Evolutionary conservation across 2,113 vertebrate genomes (phyloP), one percentile per base, ranked within the genome.

Genomic region (Marmota flaviventris): DNA sequence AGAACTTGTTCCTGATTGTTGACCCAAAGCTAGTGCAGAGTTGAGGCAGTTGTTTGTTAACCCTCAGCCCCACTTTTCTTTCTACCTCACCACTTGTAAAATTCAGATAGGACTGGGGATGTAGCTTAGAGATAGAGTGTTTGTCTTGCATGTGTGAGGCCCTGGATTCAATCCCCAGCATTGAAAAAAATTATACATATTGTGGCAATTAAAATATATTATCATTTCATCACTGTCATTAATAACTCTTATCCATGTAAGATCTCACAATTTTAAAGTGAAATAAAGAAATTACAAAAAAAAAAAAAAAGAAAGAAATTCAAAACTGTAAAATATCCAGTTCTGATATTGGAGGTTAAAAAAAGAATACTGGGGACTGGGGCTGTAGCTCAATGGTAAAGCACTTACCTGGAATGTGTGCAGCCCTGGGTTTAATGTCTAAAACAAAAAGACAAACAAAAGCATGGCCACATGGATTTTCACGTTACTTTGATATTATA

Each of bases 241-340:
- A 73, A 76, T 24, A 92, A 17, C 14, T 5, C 20, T 77, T 79
- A 27, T 91, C 22, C 86, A 78, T 91, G 24, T 81, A 78, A 91
- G 67, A 89, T 24, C 37, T 91, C 56, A 93, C 10, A 78, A 53
- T 89, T 96, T 95, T 37, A 87, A 95, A 91, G 65, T 70, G 45
- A 93, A 93, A 87, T 75, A 48, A 91, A 70, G 9, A 51, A 51
- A 12, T 51, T 13, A 51, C 2, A 51, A 51, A 51, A 51, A 51
- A 48, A 51, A 51, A 48, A 48, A 51, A 51, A 51, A 12, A 12
- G 12, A 51, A 13, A 51, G 48, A 93, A 94, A 45, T 70, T 8
- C 27, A 61, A 93, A 83, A 14, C 69, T 84, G 82, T 87, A 96
- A 78, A 88, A 77, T 45, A 91, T 48, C 25, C 25, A 96, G 39